phyloP scores from a whole-genome alignment of 2,888 invertebrate species.

The Hofmannophila pseudospretella region DNA sequence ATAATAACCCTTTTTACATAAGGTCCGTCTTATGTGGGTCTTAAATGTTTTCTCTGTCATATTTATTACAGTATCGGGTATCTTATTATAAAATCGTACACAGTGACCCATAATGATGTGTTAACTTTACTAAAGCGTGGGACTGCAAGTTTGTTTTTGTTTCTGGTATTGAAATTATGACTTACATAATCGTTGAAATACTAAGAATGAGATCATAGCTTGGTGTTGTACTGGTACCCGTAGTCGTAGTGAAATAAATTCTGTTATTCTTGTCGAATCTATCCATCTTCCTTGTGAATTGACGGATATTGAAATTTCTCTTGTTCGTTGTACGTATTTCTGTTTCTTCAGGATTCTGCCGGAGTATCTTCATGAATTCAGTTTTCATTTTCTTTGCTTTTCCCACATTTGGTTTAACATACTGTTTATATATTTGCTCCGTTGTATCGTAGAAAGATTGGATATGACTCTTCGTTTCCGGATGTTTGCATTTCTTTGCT shows the following conservation, averaged over 20 bases:
- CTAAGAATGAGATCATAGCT: slow-evolving; percentile 29
- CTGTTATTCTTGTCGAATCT: no score
- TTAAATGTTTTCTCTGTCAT: no score
- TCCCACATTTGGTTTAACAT: not conserved
- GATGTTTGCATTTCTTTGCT: slow-evolving; percentile 23
- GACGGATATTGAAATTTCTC: not conserved
- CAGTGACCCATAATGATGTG: no score
- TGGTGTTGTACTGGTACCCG: no score
- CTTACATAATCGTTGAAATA: slow-evolving; percentile 42
- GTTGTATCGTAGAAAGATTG: slow-evolving; percentile 10
- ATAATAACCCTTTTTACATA: no score
- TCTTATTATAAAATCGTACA: no score
- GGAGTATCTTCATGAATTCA: slow-evolving; percentile 1
- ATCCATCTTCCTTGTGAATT: not conserved
- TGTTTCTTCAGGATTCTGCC: not conserved
- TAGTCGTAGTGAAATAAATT: slow-evolving; percentile 10
- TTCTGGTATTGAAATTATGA: no score
- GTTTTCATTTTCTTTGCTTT: slow-evolving; percentile 3
- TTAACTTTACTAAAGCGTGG: no score
- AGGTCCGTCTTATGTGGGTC: no score
- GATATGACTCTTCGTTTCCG: not conserved
- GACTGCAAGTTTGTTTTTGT: no score
- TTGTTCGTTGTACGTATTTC: not conserved
- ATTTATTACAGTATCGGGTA: no score
- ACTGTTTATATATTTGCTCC: not conserved